Base-by-base conservation (phyloP, 53 echinoderm and acorn worm genomes). In the Stichopus horrens region DNA sequence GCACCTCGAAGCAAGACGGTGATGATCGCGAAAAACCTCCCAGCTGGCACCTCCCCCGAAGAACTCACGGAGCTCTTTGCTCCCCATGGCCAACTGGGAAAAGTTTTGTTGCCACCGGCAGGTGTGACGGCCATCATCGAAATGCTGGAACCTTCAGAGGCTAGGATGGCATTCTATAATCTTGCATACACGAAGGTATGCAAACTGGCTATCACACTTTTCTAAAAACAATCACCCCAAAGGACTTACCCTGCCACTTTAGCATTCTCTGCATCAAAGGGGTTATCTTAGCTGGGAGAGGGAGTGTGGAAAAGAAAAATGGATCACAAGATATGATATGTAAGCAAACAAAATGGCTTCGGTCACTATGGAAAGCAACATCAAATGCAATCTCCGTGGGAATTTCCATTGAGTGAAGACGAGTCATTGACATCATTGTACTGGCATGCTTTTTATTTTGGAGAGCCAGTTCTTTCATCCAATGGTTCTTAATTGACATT, bases 141-240 rank as follows among this genome's bases (percentile, higher is more conserved):
- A 71, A 95, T 93, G 90, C 65, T 98, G 51, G 95, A 98, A 79
- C 92, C 94, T 5, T 91, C 94, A 16, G 98, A 98, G 89, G 98
- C 98, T n/a, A 94, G 88, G 74, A 75, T 89, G 7, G 96, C 94
- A 19, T 98, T 98, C 91, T 95, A 90, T 68, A 93, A 92, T 74
- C 84, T 98, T 57, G 98, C 98, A 2, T 98, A 98, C 76, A 96
- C 98, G 11, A 97, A 98, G 94, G 98, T 98, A 58, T 75, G 88
- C 0, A 67, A n/a, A n/a, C 68, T n/a, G 11, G 13, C 0, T 11
- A 67, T 67, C 2, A 37, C 37, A 37, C 37, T 37, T 37, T 37
- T 37, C 37, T 37, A 2, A 37, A 37, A 37, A 37, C 37, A 37
- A 37, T 37, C 37, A 37, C 37, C 37, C 37, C 37, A 37, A 37